Base-by-base conservation (phyloP, 2,888 invertebrate species). In the Serripes groenlandicus region DNA sequence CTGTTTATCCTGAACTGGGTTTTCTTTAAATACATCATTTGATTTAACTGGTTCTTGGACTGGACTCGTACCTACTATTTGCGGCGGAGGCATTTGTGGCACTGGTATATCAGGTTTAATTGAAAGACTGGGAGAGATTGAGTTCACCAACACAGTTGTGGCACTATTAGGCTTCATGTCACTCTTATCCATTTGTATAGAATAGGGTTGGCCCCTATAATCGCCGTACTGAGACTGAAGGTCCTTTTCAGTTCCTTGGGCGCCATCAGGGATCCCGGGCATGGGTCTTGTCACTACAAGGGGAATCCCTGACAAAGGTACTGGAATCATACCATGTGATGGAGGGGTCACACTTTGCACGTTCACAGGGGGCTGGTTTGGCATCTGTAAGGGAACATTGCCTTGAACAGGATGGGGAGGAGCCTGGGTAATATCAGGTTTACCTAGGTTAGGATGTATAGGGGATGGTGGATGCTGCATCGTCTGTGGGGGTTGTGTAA, bases 51-150 rank as follows among this genome's bases (percentile, higher is more conserved):
- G 42, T 3, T 42, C n/a, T 9, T 42, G 42, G 42, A 18, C 66
- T 28, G 15, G n/a, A 0, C 42, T 37, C 42, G 42, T 42, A 34
- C 62, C 34, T 30, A 15, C 15, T 62, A 28, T 58, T 35, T 66
- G n/a, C 37, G 32, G 35, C 21, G 35, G 49, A 28, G 73, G 30
- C 1, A 37, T 42, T 30, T 73, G 60, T 42, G 58, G 60, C 60
- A 42, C 37, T n/a, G n/a, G n/a, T 28, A 42, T 11, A 26, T 56
- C 56, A 42, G 60, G 52, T 28, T n/a, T 52, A n/a, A 79, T 78
- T 78, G 83, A 83, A 83, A 83, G 83, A 83, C 83, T 83, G 68
- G 56, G 74, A 34, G 75, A 60, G 56, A 58, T 66, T 32, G 66
- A 66, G 66, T 37, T 42, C 26, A 66, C 66, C 23, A 66, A 18